These are phyloP conservation scores for Tinea pellionella DNA, from an alignment of 2,888 invertebrate species.

Conservation along the genomic window DNA sequence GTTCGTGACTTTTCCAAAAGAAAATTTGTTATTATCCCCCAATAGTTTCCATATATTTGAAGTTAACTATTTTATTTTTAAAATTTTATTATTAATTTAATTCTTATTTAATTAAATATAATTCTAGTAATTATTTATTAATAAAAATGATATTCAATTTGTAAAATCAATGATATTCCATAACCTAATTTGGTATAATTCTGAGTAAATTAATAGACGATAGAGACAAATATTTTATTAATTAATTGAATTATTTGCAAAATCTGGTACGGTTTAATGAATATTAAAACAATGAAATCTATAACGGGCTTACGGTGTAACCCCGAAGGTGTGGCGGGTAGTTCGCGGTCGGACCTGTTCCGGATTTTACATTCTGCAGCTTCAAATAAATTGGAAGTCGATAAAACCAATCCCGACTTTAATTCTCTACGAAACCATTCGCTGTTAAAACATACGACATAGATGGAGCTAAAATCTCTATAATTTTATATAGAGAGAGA, in stretches of 20 bases:
- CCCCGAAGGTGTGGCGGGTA: slow-evolving; percentile 21
- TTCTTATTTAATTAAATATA: no score
- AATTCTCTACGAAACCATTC: slow-evolving; percentile 30
- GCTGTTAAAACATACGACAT: slow-evolving; percentile 28
- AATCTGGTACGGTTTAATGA: slow-evolving; percentile 14
- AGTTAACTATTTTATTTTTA: background rate
- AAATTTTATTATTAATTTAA: background rate
- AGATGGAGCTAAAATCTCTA: slow-evolving; percentile 17
- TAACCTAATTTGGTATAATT: background rate
- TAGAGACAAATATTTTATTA: background rate
- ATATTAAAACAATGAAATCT: slow-evolving; percentile 44
- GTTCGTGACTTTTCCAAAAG: slow-evolving; percentile 33
- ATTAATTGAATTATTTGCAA: background rate
- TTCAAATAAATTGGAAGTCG: slow-evolving; percentile 49
- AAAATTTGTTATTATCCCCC: slow-evolving; percentile 21
- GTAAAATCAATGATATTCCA: background rate
- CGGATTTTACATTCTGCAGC: slow-evolving; percentile 37
- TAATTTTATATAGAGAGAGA: background rate
- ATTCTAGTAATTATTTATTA: background rate
- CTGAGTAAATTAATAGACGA: background rate
- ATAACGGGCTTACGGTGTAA: slow-evolving; percentile 41
- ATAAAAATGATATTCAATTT: no score
- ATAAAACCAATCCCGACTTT: slow-evolving; percentile 41
- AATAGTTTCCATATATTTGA: slow-evolving; percentile 1
- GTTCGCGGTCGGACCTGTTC: slow-evolving; percentile 36